Evolutionary conservation across 2,113 vertebrate genomes (phyloP).

Genomic region (Zootoca vivipara): DNA sequence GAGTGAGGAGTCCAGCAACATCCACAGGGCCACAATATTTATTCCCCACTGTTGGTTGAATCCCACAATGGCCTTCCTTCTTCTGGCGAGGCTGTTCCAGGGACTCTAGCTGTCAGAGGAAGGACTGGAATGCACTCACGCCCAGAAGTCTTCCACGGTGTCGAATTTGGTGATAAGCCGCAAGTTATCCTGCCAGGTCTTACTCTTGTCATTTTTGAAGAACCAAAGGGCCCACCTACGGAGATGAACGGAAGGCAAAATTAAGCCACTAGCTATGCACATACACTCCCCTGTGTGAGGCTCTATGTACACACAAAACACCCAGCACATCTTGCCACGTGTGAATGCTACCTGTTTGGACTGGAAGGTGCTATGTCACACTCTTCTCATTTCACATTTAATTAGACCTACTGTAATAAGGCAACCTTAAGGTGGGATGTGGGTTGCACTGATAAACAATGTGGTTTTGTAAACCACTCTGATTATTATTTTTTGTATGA

Average conservation of each 20-base stretch:
- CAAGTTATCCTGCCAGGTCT: slow-evolving; percentile 86
- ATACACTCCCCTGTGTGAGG: not conserved
- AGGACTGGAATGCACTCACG: slow-evolving; percentile 73
- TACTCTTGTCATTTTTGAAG: slow-evolving; percentile 85
- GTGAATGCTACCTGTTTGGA: not conserved
- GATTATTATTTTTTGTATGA: no score
- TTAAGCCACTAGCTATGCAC: rapidly evolving
- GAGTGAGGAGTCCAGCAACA: not conserved
- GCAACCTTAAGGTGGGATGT: not conserved
- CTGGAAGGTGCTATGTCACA: not conserved
- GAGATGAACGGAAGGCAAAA: rapidly evolving
- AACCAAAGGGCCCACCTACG: slow-evolving; percentile 89
- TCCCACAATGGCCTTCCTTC: not conserved
- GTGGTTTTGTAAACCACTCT: not conserved
- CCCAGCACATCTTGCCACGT: not conserved
- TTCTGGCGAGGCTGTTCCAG: no score
- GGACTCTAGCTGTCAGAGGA: not conserved
- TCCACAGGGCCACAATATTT: not conserved
- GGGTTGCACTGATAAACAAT: not conserved
- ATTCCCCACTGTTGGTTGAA: not conserved
- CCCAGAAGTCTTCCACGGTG: slow-evolving; percentile 90
- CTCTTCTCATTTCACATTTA: not conserved
- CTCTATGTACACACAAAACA: not conserved
- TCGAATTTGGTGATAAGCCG: slow-evolving; percentile 83
- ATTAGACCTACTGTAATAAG: not conserved